These are phyloP conservation scores for Tipula lateralis DNA, from an alignment of 2,888 invertebrate genomes.

Conservation along the genomic window DNA sequence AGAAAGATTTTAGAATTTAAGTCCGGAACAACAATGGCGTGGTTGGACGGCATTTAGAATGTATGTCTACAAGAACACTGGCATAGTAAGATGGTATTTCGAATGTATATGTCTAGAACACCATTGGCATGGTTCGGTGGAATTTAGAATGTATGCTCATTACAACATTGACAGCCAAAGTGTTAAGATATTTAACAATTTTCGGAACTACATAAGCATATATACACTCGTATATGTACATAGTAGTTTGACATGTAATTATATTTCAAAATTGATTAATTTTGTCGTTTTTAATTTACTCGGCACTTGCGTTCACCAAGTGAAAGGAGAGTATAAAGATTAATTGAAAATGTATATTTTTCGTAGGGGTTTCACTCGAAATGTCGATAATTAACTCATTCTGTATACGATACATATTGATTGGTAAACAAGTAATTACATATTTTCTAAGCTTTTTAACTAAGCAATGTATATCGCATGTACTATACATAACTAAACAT, in stretches of 20 bases:
- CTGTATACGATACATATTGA: not conserved
- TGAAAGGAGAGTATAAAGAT: not conserved
- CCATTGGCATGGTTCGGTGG: too few relatives aligned
- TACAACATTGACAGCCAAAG: too few relatives aligned
- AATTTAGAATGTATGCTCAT: too few relatives aligned
- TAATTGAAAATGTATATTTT: not conserved
- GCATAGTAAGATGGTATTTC: too few relatives aligned
- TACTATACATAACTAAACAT: not conserved
- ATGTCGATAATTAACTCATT: not conserved
- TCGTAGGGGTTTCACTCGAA: not conserved
- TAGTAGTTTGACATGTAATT: not conserved
- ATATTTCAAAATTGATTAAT: not conserved
- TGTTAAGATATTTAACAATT: not conserved
- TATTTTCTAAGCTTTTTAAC: not conserved
- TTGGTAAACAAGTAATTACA: not conserved
- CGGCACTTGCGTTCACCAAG: not conserved
- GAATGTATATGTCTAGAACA: too few relatives aligned
- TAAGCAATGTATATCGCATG: not conserved
- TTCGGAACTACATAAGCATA: not conserved
- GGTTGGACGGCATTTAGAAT: too few relatives aligned
- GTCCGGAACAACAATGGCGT: too few relatives aligned
- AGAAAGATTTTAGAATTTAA: too few relatives aligned
- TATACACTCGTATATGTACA: not conserved
- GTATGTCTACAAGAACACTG: too few relatives aligned
- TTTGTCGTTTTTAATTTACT: not conserved